Evolutionary conservation across 1,140 invertebrate species (phyloP).

Genomic region (Drosophila rufa): DNA sequence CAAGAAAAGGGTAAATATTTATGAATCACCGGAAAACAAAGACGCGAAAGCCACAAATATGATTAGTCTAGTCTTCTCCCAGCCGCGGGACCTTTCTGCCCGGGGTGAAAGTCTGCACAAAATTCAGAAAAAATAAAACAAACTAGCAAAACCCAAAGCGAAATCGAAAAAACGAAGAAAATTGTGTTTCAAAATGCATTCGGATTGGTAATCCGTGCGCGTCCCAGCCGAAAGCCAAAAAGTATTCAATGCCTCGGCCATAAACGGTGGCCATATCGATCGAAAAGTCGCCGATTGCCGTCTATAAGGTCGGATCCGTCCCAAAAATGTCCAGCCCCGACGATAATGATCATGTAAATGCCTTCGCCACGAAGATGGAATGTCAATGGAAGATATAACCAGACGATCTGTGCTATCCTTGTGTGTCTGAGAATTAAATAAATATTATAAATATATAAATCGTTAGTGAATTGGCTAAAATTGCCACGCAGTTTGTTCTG

Average conservation of each 20-base stretch:
- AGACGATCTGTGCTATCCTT: slow-evolving; percentile 26
- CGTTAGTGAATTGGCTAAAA: slow-evolving; percentile 13
- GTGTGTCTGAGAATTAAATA: neutral
- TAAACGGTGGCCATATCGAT: slow-evolving; percentile 52
- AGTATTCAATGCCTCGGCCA: slow-evolving; percentile 78
- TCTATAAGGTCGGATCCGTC: slow-evolving; percentile 28
- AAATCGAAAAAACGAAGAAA: slow-evolving; percentile 32
- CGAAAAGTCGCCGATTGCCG: slow-evolving; percentile 12
- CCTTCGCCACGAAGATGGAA: slow-evolving; percentile 29
- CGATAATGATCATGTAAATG: slow-evolving; percentile 46
- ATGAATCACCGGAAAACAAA: slow-evolving; percentile 20
- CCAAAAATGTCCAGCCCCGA: slow-evolving; percentile 34
- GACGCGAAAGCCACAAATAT: slow-evolving; percentile 11
- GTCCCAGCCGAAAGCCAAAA: slow-evolving; percentile 48
- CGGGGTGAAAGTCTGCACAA: slow-evolving; percentile 65
- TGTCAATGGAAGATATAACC: slow-evolving; percentile 16
- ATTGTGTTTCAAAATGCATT: slow-evolving; percentile 40
- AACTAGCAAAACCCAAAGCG: slow-evolving; percentile 18
- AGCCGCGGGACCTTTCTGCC: slow-evolving; percentile 10
- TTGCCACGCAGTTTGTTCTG: slow-evolving; percentile 10
- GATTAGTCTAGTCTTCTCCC: slow-evolving; percentile 38
- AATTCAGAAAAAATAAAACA: slow-evolving; percentile 13
- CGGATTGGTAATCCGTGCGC: slow-evolving; percentile 61
- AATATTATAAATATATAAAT: slow-evolving; percentile 27
- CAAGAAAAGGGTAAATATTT: slow-evolving; percentile 82